Conservation (phyloP, 2,888 invertebrate genomes). For the Eueremaeus valkanovi region DNA sequence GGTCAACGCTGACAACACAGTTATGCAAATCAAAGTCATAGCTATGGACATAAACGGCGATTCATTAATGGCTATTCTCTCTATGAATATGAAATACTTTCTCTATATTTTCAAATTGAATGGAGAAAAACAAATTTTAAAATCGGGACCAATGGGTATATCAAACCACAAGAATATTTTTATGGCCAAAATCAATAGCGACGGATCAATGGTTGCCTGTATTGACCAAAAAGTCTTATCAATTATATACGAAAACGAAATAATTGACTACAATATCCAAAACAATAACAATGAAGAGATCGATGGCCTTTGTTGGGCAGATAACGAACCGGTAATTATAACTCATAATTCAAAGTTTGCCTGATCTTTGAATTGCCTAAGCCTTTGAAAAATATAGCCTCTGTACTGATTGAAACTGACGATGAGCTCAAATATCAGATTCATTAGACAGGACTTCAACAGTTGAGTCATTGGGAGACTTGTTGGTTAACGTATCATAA, state of each 20-base stretch:
- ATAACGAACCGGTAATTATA: slow-evolving; percentile 11
- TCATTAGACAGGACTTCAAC: too few relatives aligned
- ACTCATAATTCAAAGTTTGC: not conserved
- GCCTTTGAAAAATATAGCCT: not conserved
- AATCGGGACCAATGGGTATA: slow-evolving; percentile 9
- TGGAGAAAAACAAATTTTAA: not conserved
- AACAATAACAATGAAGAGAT: not conserved
- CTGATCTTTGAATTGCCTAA: not conserved
- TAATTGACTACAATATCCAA: not conserved
- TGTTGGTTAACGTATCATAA: too few relatives aligned
- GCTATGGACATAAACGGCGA: slow-evolving; percentile 13
- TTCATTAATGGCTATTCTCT: not conserved
- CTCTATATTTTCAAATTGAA: slow-evolving; percentile 20
- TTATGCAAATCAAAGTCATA: slow-evolving; percentile 12
- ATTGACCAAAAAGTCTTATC: slow-evolving; percentile 10
- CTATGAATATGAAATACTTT: not conserved
- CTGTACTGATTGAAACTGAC: not conserved
- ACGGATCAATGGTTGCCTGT: slow-evolving; percentile 18
- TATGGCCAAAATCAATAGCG: slow-evolving; percentile 50
- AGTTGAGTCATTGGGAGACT: too few relatives aligned
- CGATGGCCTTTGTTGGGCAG: slow-evolving; percentile 1
- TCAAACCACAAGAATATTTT: not conserved
- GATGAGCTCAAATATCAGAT: too few relatives aligned
- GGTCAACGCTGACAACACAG: not conserved
- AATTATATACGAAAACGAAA: slow-evolving; percentile 4